Evolutionary conservation across 2,888 invertebrate genomes (phyloP).

Genomic region (Tachina grossa): DNA sequence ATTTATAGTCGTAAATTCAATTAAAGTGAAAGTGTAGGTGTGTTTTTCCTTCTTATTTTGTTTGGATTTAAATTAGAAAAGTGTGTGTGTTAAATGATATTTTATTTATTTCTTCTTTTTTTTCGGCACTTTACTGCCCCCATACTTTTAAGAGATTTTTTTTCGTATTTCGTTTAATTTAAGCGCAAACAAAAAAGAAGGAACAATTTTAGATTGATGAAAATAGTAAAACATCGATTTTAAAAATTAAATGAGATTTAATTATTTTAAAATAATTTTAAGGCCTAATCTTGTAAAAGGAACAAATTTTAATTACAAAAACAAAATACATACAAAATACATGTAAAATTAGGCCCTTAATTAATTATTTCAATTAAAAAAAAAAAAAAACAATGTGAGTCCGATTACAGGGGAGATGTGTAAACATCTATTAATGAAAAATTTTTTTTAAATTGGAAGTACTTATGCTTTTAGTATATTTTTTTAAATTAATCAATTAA

Average conservation of each 20-base stretch:
- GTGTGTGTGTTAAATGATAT: constrained; percentile 36
- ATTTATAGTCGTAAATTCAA: constrained; percentile 40
- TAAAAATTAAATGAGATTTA: not conserved
- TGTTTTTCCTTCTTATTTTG: constrained; percentile 1
- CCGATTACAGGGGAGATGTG: no score
- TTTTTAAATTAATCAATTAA: no score
- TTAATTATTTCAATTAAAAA: not conserved
- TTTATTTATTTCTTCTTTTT: constrained; percentile 28
- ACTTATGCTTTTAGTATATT: no score
- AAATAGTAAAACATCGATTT: not conserved
- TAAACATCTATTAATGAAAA: no score
- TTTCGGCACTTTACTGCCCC: constrained; percentile 32
- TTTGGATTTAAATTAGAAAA: constrained; percentile 63
- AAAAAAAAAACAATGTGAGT: no score
- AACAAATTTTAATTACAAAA: no score
- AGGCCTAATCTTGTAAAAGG: no score
- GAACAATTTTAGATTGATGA: not conserved
- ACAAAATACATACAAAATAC: no score
- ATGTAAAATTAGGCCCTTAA: no score
- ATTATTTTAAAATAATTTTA: no score
- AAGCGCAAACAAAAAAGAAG: not conserved
- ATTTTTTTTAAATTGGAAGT: no score
- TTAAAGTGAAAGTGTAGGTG: constrained; percentile 61
- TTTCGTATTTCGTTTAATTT: not conserved
- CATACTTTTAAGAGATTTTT: not conserved